Evolutionary conservation across 1,140 invertebrate genomes (phyloP).

Genomic region (Heliothis virescens): DNA sequence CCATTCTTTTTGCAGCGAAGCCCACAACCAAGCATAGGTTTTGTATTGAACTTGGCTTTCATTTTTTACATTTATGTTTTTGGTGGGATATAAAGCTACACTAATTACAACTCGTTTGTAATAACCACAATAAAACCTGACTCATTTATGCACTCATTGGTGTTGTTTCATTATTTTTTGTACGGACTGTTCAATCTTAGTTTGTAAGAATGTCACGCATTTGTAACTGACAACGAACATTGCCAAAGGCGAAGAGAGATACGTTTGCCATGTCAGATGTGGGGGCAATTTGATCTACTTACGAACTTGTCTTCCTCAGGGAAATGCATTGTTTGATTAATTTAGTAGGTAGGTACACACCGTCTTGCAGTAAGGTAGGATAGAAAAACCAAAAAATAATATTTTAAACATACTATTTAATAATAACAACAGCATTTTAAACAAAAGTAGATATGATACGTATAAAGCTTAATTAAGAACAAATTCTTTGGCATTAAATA

Average conservation of each 20-base stretch:
- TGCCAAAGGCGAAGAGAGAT: conserved; percentile 52
- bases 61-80: too few species aligned
- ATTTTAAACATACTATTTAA: conserved; percentile 26
- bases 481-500: conserved; percentile 34
- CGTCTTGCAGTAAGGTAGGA: too few species aligned
- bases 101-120: too few species aligned
- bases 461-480: conserved; percentile 21
- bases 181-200: conserved; percentile 51
- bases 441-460: conserved; percentile 3
- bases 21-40: too few species aligned
- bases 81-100: too few species aligned
- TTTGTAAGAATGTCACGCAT: conserved; percentile 64
- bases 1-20: too few species aligned
- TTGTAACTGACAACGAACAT: conserved; percentile 65
- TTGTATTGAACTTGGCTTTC: too few species aligned
- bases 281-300: neutral
- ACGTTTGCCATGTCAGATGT: neutral
- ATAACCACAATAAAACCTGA: too few species aligned
- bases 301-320: neutral
- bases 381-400: neutral
- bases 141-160: neutral
- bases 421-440: conserved; percentile 36
- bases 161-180: neutral
- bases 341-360: too few species aligned
- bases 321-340: neutral